Evolutionary conservation across 1,140 invertebrate genomes (phyloP).

Genomic region (Campoletis sonorensis): DNA sequence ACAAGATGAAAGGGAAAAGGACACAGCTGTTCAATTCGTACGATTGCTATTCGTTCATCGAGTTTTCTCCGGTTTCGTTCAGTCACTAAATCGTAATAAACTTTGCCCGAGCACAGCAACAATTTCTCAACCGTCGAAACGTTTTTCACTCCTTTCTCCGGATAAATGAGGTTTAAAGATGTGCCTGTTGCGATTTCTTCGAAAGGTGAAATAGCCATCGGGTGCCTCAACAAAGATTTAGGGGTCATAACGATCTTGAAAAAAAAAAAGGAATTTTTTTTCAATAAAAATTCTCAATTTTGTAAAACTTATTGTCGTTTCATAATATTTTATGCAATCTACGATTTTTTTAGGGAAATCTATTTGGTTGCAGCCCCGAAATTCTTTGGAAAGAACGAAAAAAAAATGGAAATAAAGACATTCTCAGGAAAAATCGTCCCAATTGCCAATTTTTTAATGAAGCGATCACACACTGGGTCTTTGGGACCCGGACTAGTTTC

Average conservation of each 20-base stretch:
- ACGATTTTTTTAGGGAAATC: no score
- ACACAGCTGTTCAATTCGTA: constrained; percentile 88
- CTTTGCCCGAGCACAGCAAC: constrained; percentile 88
- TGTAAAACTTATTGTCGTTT: neutral
- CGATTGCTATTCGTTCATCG: constrained; percentile 85
- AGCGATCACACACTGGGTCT: no score
- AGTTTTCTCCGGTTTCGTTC: constrained; percentile 82
- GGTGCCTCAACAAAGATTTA: constrained; percentile 86
- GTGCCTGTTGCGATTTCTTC: constrained; percentile 80
- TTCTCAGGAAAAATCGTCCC: no score
- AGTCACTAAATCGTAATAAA: constrained; percentile 89
- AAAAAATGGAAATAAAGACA: no score
- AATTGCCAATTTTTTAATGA: no score
- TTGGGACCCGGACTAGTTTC: no score
- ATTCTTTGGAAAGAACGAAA: no score
- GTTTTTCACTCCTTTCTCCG: constrained; percentile 80
- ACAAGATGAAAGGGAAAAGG: constrained; percentile 93
- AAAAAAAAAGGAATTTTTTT: no score
- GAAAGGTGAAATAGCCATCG: constrained; percentile 83
- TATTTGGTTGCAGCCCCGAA: no score
- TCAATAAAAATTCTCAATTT: no score
- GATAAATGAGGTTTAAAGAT: constrained; percentile 76
- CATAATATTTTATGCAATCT: neutral
- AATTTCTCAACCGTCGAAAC: constrained; percentile 81
- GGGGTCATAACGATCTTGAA: constrained; percentile 82